These are phyloP conservation scores for Tiliacea aurago DNA, from an alignment of 2,888 invertebrate genomes.

Conservation along the genomic window DNA sequence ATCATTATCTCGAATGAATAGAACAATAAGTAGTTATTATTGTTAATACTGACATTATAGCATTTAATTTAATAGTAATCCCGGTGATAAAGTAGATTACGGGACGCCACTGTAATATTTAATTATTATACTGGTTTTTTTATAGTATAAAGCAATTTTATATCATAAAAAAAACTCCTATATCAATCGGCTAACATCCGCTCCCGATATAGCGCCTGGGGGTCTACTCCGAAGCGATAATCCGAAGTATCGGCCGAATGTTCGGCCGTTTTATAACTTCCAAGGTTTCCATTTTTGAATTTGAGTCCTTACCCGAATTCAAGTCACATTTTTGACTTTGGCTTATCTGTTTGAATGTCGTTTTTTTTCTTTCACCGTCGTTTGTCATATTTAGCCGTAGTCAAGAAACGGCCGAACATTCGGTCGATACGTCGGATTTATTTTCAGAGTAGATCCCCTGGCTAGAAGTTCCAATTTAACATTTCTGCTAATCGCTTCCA, in stretches of 20 bases:
- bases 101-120: background rate
- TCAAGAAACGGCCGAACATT: no score
- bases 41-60: conserved; percentile 16
- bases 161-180: background rate
- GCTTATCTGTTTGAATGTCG: no score
- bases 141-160: background rate
- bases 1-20: conserved; percentile 39
- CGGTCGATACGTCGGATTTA: no score
- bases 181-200: background rate
- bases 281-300: no score
- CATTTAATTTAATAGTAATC: conserved; percentile 27
- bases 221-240: no score
- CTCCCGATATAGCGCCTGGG: background rate
- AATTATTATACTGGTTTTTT: background rate
- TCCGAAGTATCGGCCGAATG: no score
- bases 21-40: conserved; percentile 38
- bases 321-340: no score
- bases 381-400: no score
- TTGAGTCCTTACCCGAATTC: no score
- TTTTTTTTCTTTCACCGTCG: no score
- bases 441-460: no score
- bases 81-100: background rate
- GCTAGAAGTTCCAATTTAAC: background rate
- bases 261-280: no score
- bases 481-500: background rate